Base-by-base conservation (phyloP, 2,888 invertebrate genomes). In the Aphrophora alni region DNA sequence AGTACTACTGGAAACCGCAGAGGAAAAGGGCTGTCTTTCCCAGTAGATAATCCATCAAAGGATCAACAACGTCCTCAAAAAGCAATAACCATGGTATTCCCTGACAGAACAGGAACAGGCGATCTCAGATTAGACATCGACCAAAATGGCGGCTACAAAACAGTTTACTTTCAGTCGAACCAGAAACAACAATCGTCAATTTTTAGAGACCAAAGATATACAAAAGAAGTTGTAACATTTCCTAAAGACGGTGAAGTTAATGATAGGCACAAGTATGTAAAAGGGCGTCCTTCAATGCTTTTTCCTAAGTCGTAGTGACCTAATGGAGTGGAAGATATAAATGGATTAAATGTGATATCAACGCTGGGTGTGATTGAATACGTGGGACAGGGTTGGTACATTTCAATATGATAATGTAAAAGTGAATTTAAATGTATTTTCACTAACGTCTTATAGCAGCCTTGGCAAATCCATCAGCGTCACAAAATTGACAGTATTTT, bases 41-140 rank as follows among this genome's bases (percentile, higher is more conserved):
- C 83, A 7, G 1, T 44, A 17, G 51, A 77, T 10, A 78, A 78
- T 51, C 68, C 74, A 8, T 4, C 27, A 26, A 17, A 26, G 10
- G 71, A 71, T 0, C 71, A 44, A 26, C 68, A 10, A 0, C 59
- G 21, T 68, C 73, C 68, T 21, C 59, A 59, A 21, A 21, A 21
- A 59, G 44, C 14, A 2, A 33, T 78, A 33, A 51, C 76, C 27
- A 81, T 81, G 81, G 59, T 85, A 71, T 86, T 86, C 82, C 86
- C 86, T 0, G 86, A 86, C 77, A 81, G 86, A 69, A 87, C 86
- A 0, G 86, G 86, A 1, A 86, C 86, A 3, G 87, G 87, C 0
- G 85, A 86, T 75, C 82, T 87, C 25, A 82, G 85, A 14, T 82
- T 86, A 72, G 86, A 86, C 69, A 51, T 82, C 8, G 84, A 85